Evolutionary conservation across 2,797 vertebrate species (phyloP).

Genomic region (Bovichtus variegatus): DNA sequence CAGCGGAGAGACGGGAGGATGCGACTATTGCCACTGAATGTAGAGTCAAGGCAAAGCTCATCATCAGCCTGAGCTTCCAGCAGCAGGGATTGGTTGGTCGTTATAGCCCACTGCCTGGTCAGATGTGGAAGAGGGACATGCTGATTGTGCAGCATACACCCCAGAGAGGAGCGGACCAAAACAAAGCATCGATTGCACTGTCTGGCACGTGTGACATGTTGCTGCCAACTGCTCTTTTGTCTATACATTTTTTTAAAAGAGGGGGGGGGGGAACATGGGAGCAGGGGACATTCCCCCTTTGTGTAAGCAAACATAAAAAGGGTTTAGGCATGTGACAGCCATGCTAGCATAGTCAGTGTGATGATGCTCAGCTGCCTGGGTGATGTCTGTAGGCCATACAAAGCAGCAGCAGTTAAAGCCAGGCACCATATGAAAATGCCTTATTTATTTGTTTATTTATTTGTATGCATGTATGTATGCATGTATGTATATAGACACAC

Average conservation of each 20-base stretch:
- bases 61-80: slow-evolving; percentile 25
- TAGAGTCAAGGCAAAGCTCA: slow-evolving; percentile 28
- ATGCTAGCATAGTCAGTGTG: slow-evolving; percentile 29
- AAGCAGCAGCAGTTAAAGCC: slow-evolving; percentile 10
- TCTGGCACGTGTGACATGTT: slow-evolving; percentile 60
- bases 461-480: too few relatives aligned
- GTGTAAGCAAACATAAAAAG: slow-evolving; percentile 60
- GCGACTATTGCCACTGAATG: neutral
- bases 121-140: slow-evolving; percentile 31
- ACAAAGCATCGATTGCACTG: slow-evolving; percentile 68
- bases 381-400: slow-evolving; percentile 6
- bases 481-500: too few relatives aligned
- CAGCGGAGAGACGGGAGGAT: neutral
- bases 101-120: slow-evolving; percentile 16
- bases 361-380: slow-evolving; percentile 20
- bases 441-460: too few relatives aligned
- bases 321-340: slow-evolving; percentile 35
- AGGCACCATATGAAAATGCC: slow-evolving; percentile 30
- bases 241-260: neutral
- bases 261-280: neutral
- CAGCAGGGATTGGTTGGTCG: slow-evolving; percentile 26
- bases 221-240: slow-evolving; percentile 58
- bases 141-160: slow-evolving; percentile 26
- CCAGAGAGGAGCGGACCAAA: slow-evolving; percentile 42
- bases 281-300: slow-evolving; percentile 40